Base-by-base conservation (phyloP, 2,888 invertebrate species). In the Hemistola chrysoprasaria region DNA sequence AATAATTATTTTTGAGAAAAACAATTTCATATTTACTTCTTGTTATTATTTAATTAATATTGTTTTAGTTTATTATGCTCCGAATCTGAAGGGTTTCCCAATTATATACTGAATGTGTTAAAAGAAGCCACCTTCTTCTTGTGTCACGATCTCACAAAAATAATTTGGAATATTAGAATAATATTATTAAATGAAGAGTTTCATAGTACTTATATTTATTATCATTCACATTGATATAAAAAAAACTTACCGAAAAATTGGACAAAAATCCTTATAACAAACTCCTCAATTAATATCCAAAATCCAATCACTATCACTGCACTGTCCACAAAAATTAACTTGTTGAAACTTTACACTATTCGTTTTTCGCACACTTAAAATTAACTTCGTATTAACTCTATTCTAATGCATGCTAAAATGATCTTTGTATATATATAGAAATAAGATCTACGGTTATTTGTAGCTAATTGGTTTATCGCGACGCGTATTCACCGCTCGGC, bases 401-500 rank as follows among this genome's bases (percentile, higher is more conserved):
- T 23, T 11, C 26, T 25, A 30, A 26, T n/a, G 1, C 7, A 1
- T 22, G 16, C 24, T 8, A 11, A n/a, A 10, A 20, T 22, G 7
- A 8, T 33, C 33, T 37, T 24, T 30, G 29, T 39, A 2, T 0
- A 1, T n/a, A n/a, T 6, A 24, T 1, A 3, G 1, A 0, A 8
- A 43, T 68, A 73, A 52, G 55, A 70, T 64, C 10, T 25, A 9
- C 25, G 22, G 26, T 33, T 40, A 31, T 35, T 22, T 32, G 28
- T 37, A 40, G 34, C 43, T 32, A 35, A 37, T 49, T 47, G 38
- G 39, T 9, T 33, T 22, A 6, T 50, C 59, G 51, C 59, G 57
- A 71, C 65, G 78, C 86, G 87, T 86, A 82, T 68, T 62, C 11
- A 67, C 78, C 59, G 70, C 70, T 56, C 62, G 69, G 71, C 71